A percentile compares a stretch with the other conserved stretches of the same genome.
phyloP scores from a whole-genome alignment of 2,797 vertebrate genomes.

The Parotocinclus haroldoi region DNA sequence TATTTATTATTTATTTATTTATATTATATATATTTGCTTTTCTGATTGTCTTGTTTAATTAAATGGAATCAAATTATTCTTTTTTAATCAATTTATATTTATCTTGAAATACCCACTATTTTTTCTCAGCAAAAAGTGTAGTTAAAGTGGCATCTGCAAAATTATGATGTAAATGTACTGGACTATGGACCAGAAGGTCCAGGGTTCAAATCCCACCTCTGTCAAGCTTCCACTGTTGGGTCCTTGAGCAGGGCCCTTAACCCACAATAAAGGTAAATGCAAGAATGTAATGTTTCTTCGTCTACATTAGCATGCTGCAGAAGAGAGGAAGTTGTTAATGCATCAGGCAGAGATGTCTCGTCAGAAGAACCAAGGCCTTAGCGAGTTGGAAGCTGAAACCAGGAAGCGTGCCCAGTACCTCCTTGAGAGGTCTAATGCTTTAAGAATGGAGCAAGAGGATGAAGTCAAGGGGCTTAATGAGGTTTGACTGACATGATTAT shows the following conservation, averaged over 20 bases:
- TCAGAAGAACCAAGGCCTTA: conserved; percentile 66
- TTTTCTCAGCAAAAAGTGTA: no score
- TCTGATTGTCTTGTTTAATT: no score
- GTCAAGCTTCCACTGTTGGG: no score
- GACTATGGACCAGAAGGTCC: no score
- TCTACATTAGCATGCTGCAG: conserved; percentile 63
- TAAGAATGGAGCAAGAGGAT: conserved; percentile 83
- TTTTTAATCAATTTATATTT: no score
- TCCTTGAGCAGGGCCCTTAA: no score
- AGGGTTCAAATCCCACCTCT: no score
- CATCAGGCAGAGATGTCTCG: conserved; percentile 65
- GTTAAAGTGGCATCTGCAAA: background rate
- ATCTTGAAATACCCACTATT: background rate
- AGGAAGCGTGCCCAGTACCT: conserved; percentile 67
- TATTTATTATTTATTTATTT: background rate
- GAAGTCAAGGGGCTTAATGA: conserved; percentile 80
- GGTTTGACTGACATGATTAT: conserved; percentile 57
- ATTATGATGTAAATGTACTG: background rate
- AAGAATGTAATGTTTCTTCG: background rate
- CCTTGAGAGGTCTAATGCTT: conserved; percentile 65
- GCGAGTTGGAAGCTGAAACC: conserved; percentile 76
- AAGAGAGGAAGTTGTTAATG: conserved; percentile 68
- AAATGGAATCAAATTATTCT: no score
- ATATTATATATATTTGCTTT: no score
- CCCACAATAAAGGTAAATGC: no score